Percentiles rank a stretch among this genome's conserved stretches.
Conservation (phyloP, 2,797 vertebrate genomes). For the Pygocentrus nattereri region DNA sequence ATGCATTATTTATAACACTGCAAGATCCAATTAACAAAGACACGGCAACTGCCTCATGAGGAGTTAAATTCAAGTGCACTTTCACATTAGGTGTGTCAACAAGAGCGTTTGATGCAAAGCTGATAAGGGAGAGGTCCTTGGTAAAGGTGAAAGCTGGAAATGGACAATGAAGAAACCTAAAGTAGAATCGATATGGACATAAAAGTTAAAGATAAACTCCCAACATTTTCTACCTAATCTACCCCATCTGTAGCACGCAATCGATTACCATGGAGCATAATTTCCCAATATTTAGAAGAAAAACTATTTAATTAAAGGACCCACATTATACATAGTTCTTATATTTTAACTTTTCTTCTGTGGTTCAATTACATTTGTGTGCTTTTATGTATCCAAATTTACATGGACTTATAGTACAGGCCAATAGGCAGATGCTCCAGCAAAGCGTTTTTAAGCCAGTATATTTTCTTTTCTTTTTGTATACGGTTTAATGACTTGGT, state of each 20-base stretch:
- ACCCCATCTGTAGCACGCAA: neutral
- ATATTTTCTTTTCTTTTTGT: neutral
- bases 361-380: no score
- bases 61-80: slow-evolving; percentile 42
- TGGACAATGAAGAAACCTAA: neutral
- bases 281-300: neutral
- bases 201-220: neutral
- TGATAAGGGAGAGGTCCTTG: neutral
- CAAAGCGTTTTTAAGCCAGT: neutral
- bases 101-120: slow-evolving; percentile 7
- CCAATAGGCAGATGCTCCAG: neutral
- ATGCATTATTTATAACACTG: slow-evolving; percentile 52
- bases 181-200: neutral
- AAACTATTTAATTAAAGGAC: no score
- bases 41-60: slow-evolving; percentile 24
- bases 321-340: no score
- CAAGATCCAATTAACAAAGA: slow-evolving; percentile 50
- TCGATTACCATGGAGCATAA: neutral
- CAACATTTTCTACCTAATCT: neutral
- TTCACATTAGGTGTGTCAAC: slow-evolving; percentile 26
- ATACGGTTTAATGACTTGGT: neutral
- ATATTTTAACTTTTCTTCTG: no score
- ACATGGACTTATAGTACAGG: neutral
- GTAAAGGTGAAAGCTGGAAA: neutral
- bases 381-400: no score